phyloP scores from a whole-genome alignment of 2,113 vertebrate species.

The Oncorhynchus keta region DNA sequence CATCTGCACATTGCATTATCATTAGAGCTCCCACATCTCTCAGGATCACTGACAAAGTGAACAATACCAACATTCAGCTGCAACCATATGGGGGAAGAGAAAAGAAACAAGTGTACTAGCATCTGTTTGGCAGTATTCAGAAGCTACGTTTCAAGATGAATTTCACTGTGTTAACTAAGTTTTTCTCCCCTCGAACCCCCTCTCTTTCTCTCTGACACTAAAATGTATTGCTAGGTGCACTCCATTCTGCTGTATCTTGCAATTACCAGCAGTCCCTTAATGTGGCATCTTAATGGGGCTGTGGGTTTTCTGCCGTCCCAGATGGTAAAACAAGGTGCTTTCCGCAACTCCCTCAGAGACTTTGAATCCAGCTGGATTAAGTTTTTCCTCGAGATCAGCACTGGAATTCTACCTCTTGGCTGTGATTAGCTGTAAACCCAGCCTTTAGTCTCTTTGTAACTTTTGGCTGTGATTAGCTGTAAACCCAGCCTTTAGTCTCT shows the following conservation, averaged over 20 bases:
- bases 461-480: conserved; percentile 67
- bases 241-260: conserved; percentile 63
- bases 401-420: conserved; percentile 67
- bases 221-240: conserved; percentile 66
- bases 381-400: conserved; percentile 67
- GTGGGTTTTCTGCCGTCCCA: conserved; percentile 55
- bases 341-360: conserved; percentile 65
- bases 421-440: conserved; percentile 68
- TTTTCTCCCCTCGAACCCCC: conserved; percentile 24
- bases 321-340: conserved; percentile 75
- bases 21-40: conserved; percentile 72
- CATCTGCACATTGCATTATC: conserved; percentile 81
- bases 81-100: conserved; percentile 70
- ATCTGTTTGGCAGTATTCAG: conserved; percentile 71
- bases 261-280: conserved; percentile 75
- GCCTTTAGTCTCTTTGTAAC: conserved; percentile 10
- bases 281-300: conserved; percentile 70
- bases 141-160: conserved; percentile 65
- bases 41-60: conserved; percentile 81
- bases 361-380: conserved; percentile 74
- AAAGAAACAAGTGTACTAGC: conserved; percentile 67
- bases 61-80: conserved; percentile 81
- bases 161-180: conserved; percentile 49
- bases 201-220: conserved; percentile 52
- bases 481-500: conserved; percentile 35